A percentile compares a stretch with the other conserved stretches of the same genome.
These are phyloP conservation scores for Agelaius tricolor DNA, from an alignment of 2,113 vertebrate species.

Conservation along the genomic window DNA sequence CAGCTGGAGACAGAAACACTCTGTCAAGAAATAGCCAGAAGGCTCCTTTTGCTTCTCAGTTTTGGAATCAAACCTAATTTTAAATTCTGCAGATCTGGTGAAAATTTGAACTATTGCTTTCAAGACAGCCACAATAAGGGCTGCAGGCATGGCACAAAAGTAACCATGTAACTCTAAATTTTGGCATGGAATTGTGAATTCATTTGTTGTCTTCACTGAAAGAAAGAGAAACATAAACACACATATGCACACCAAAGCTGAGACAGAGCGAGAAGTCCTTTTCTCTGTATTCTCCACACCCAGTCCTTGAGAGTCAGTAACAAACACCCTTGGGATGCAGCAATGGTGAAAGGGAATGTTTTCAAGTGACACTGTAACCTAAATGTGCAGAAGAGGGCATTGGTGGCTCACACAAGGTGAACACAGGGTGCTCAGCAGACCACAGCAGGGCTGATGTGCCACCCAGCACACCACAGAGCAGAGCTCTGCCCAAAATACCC, in stretches of 20 bases:
- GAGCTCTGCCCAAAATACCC: background rate
- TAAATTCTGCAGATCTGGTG: background rate
- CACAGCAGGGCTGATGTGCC: background rate
- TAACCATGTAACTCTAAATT: background rate
- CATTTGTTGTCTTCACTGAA: background rate
- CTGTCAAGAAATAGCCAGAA: background rate
- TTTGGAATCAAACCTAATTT: background rate
- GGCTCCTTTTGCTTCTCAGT: background rate
- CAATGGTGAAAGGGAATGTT: background rate
- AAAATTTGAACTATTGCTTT: background rate
- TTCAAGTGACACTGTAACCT: background rate
- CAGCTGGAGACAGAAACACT: background rate
- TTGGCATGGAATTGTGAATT: background rate
- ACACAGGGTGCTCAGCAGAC: background rate
- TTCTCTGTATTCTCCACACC: background rate
- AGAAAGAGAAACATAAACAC: background rate
- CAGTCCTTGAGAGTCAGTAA: background rate
- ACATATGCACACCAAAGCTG: background rate
- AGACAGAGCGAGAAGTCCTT: background rate
- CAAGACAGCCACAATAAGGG: background rate
- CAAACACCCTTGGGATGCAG: background rate
- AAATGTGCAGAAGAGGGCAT: constrained; percentile 20
- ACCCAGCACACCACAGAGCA: background rate
- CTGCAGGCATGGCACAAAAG: background rate
- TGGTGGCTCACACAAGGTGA: background rate